Conservation (phyloP, 2,113 vertebrate genomes). For the Passer domesticus region DNA sequence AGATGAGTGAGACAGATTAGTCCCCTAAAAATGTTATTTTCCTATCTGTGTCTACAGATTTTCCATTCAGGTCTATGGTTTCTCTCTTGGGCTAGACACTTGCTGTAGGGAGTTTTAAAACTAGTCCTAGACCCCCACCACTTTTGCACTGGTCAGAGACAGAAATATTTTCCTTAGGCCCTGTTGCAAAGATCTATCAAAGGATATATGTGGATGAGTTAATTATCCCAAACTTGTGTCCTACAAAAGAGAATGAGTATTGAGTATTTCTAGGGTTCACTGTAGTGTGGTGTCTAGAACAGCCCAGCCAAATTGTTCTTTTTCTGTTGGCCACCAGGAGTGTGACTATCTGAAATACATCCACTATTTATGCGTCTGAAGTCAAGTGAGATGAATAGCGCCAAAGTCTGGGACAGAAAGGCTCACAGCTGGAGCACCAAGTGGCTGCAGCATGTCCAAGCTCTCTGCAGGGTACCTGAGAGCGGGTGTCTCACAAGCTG, state of each 20-base stretch:
- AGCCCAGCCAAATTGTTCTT: neutral
- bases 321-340: neutral
- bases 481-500: neutral
- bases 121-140: fast-evolving
- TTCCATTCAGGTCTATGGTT: neutral
- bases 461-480: neutral
- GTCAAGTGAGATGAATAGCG: neutral
- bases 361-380: neutral
- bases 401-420: neutral
- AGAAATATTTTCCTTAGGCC: neutral
- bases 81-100: neutral
- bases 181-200: neutral
- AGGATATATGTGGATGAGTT: neutral
- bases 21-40: neutral
- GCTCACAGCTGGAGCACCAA: neutral
- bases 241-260: neutral
- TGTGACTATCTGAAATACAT: neutral
- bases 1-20: neutral
- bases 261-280: neutral
- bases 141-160: neutral
- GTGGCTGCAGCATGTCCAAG: neutral
- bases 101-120: neutral
- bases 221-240: neutral
- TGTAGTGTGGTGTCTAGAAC: neutral
- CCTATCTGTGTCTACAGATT: neutral